phyloP scores from a whole-genome alignment of 2,888 invertebrate genomes.

The Gisinianus flammeolus region DNA sequence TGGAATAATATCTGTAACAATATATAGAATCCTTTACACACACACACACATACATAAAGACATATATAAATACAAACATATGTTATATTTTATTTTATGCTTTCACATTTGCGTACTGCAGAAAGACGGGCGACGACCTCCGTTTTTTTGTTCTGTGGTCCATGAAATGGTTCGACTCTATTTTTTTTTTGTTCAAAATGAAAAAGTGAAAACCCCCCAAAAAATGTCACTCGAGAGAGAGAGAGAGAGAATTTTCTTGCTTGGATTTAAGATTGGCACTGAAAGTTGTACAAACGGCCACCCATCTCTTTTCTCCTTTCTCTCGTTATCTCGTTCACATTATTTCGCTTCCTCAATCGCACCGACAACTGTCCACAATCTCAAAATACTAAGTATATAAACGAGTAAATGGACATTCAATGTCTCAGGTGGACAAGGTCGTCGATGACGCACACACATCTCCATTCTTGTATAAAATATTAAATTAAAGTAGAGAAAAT shows the following conservation, averaged over 20 bases:
- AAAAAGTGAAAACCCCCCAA: constrained; percentile 17
- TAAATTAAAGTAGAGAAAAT: no score
- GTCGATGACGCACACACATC: no score
- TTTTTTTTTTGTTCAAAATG: constrained; percentile 5
- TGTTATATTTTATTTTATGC: no score
- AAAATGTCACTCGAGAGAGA: constrained; percentile 27
- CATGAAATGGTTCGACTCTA: constrained; percentile 2
- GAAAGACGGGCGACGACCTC: no score
- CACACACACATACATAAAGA: not conserved
- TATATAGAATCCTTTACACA: constrained; percentile 1
- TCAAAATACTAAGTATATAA: no score
- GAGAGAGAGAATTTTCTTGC: constrained; percentile 5
- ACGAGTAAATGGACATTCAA: no score
- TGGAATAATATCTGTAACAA: not conserved
- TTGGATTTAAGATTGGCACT: constrained; percentile 23
- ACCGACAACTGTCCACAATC: no score
- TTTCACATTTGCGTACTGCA: no score
- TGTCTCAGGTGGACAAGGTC: no score
- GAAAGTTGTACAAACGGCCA: not conserved
- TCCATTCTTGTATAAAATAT: no score
- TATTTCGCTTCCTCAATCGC: not conserved
- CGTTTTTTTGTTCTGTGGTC: constrained; percentile 1
- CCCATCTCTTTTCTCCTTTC: not conserved
- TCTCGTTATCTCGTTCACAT: not conserved
- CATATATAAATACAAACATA: no score